phyloP scores from a whole-genome alignment of 2,113 vertebrate species.

The Sardina pilchardus region DNA sequence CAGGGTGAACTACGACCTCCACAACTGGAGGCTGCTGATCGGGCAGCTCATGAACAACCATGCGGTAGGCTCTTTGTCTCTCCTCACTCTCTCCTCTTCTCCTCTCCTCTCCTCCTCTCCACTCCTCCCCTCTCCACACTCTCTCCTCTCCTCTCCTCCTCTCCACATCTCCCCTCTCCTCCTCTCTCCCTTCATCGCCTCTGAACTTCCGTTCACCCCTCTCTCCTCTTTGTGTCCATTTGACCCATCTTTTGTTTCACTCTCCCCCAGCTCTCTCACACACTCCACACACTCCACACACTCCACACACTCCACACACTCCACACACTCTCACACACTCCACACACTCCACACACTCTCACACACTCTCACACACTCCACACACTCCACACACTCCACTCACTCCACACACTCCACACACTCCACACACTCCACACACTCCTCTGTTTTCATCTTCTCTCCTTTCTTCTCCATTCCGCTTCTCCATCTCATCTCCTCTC shows the following conservation, averaged over 20 bases:
- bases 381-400: too few species aligned
- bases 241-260: background rate
- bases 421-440: too few species aligned
- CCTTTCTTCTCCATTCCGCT: background rate
- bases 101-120: background rate
- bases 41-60: constrained; percentile 87
- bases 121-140: background rate
- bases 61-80: constrained; percentile 57
- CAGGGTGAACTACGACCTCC: constrained; percentile 95
- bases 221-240: background rate
- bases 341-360: too few species aligned
- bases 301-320: too few species aligned
- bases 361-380: too few species aligned
- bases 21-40: constrained; percentile 93
- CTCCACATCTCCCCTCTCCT: background rate
- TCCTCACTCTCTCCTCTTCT: background rate
- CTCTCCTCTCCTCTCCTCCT: background rate
- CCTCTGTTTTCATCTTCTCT: background rate
- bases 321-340: too few species aligned
- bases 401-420: too few species aligned
- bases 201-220: background rate
- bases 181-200: background rate
- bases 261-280: too few species aligned
- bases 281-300: too few species aligned
- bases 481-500: background rate